Percentiles rank a stretch among this genome's conserved stretches.
phyloP scores from a whole-genome alignment of 2,113 vertebrate species.

The Machaerirhynchus nigripectus region DNA sequence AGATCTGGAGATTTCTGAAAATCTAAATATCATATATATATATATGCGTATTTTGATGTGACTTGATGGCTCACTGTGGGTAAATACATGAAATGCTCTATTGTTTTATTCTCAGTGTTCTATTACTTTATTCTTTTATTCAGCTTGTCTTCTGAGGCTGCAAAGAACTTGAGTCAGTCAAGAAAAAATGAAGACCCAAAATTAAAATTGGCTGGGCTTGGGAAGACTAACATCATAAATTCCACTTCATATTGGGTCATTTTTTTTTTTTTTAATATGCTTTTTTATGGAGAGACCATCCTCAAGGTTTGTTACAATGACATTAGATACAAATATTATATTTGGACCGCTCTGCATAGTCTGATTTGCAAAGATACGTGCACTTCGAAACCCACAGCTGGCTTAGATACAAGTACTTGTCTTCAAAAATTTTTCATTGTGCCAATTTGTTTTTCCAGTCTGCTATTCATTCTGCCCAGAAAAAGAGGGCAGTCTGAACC shows the following conservation, averaged over 20 bases:
- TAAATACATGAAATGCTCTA: neutral
- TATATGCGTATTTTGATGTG: neutral
- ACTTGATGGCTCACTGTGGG: neutral
- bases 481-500: neutral
- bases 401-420: neutral
- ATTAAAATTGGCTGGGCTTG: neutral
- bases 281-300: neutral
- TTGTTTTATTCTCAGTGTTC: neutral
- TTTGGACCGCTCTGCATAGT: neutral
- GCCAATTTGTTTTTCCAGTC: neutral
- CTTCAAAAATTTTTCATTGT: neutral
- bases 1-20: neutral
- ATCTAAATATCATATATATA: neutral
- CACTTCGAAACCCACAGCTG: neutral
- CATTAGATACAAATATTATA: neutral
- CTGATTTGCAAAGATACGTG: neutral
- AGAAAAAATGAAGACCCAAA: neutral
- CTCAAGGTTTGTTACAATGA: neutral
- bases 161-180: neutral
- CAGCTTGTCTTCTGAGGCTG: neutral
- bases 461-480: neutral
- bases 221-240: constrained; percentile 5
- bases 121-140: neutral
- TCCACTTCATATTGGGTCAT: neutral
- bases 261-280: neutral